These are phyloP conservation scores for Dolichomitus sp. DNA, from an alignment of 2,888 invertebrate species.

Conservation along the genomic window DNA sequence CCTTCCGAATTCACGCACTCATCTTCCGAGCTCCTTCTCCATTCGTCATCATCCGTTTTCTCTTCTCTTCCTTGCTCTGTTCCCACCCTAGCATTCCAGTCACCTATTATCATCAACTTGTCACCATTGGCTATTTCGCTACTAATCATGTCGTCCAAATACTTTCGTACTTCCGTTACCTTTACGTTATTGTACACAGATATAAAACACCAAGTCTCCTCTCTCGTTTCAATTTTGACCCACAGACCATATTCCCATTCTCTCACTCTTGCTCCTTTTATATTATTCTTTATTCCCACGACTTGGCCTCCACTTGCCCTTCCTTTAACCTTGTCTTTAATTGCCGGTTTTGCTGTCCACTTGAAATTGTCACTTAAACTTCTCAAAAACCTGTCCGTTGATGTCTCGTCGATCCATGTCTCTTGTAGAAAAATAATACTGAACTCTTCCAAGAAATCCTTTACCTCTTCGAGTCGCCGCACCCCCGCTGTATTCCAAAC, in stretches of 20 bases:
- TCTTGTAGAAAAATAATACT: neutral
- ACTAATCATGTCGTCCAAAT: neutral
- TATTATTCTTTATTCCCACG: neutral
- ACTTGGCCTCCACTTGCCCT: neutral
- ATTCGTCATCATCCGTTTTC: neutral
- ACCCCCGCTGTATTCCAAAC: constrained; percentile 14
- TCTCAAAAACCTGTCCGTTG: neutral
- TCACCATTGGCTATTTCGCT: neutral
- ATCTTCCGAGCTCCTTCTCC: constrained; percentile 4
- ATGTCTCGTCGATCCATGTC: neutral
- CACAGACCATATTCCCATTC: constrained; percentile 5
- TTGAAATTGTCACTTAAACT: neutral
- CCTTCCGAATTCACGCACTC: neutral
- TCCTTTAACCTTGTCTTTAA: neutral
- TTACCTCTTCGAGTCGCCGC: neutral
- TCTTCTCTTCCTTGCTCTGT: constrained; percentile 1
- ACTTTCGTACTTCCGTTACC: neutral
- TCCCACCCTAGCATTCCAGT: constrained; percentile 7
- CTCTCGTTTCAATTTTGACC: neutral
- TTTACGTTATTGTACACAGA: constrained; percentile 34
- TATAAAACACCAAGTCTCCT: neutral
- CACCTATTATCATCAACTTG: neutral
- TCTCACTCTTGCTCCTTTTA: neutral
- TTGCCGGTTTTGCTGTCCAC: constrained; percentile 18
- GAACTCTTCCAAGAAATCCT: neutral